Conservation (phyloP, 2,888 invertebrate species). For the Stratiomys singularior region DNA sequence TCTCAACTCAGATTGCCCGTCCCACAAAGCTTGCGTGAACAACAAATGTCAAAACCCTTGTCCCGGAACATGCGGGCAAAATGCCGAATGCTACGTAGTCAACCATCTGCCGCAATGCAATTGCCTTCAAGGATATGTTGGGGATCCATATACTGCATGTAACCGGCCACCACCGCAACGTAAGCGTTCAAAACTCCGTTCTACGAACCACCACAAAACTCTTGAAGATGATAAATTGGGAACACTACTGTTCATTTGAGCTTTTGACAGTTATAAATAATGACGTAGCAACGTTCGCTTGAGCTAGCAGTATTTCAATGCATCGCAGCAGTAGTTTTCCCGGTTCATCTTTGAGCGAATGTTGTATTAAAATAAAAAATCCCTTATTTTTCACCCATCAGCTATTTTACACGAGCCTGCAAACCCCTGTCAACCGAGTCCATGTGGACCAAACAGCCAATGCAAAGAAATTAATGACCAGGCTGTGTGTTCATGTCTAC, state of each 20-base stretch:
- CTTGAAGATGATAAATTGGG: too few relatives aligned
- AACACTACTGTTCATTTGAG: too few relatives aligned
- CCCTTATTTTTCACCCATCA: slow-evolving; percentile 52
- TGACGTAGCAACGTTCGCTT: too few relatives aligned
- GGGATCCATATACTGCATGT: slow-evolving; percentile 78
- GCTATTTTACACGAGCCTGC: slow-evolving; percentile 61
- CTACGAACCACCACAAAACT: too few relatives aligned
- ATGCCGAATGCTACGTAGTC: slow-evolving; percentile 78
- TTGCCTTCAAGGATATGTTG: slow-evolving; percentile 77
- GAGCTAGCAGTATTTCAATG: too few relatives aligned
- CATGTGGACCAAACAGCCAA: slow-evolving; percentile 80
- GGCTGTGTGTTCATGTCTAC: slow-evolving; percentile 80
- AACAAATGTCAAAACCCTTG: slow-evolving; percentile 84
- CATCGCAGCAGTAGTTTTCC: too few relatives aligned
- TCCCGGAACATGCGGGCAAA: slow-evolving; percentile 79
- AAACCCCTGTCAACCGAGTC: slow-evolving; percentile 76
- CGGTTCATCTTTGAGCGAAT: too few relatives aligned
- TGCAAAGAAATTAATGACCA: slow-evolving; percentile 77
- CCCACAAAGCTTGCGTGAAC: slow-evolving; percentile 75
- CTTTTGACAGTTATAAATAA: too few relatives aligned
- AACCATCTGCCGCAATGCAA: slow-evolving; percentile 78
- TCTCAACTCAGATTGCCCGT: slow-evolving; percentile 77
- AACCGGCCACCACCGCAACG: slow-evolving; percentile 65
- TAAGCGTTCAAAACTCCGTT: too few relatives aligned
- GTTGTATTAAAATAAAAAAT: too few relatives aligned